These are phyloP conservation scores for Anisognathus igniventris DNA, from an alignment of 2,797 vertebrate species.

Conservation along the genomic window DNA sequence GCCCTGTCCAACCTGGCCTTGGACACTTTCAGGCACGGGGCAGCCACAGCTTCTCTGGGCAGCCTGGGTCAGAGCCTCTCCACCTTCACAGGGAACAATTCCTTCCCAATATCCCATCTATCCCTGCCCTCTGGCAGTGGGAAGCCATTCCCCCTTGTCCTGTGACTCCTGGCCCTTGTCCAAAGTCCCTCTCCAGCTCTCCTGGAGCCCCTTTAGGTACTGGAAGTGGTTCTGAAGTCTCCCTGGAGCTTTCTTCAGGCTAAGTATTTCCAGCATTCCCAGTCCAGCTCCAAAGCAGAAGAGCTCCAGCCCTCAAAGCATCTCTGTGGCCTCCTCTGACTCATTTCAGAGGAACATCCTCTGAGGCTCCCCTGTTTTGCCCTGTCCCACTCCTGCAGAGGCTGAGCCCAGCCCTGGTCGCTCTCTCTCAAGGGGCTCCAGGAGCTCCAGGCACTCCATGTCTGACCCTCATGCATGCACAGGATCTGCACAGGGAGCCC, in stretches of 20 bases:
- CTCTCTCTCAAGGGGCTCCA: background rate
- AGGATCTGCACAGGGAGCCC: background rate
- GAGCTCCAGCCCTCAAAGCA: background rate
- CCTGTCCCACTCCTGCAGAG: accelerated
- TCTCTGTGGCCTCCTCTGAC: background rate
- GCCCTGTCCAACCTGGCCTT: background rate
- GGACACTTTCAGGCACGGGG: background rate
- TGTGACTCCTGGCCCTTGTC: background rate
- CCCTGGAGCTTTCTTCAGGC: background rate
- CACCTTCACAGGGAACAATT: background rate
- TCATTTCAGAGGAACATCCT: background rate
- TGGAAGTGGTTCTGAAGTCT: background rate
- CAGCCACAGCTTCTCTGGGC: background rate
- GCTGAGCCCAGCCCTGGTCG: background rate
- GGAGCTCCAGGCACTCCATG: background rate
- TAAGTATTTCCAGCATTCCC: background rate
- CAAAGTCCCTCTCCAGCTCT: background rate
- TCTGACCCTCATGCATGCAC: background rate
- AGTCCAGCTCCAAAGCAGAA: background rate
- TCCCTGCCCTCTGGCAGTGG: background rate
- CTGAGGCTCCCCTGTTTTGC: accelerated
- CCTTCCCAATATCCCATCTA: background rate
- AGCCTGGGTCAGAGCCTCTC: background rate
- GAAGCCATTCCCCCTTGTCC: background rate
- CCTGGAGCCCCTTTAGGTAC: background rate